These are phyloP conservation scores for Hyaena hyaena DNA, from an alignment of 2,113 vertebrate species.

Conservation along the genomic window DNA sequence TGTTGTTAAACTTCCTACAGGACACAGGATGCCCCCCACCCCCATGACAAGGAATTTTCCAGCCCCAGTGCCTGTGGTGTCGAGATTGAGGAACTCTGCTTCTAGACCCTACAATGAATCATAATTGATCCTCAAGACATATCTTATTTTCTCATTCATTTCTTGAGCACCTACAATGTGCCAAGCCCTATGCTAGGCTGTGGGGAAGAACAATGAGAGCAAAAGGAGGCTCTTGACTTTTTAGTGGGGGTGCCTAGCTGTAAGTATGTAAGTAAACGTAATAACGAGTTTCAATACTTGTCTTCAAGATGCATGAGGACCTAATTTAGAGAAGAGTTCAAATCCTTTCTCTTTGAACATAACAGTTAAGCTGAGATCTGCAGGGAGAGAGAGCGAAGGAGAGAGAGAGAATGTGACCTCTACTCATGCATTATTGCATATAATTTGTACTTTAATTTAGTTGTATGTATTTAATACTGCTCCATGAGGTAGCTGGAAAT, in stretches of 20 bases:
- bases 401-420: neutral
- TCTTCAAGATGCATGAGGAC: neutral
- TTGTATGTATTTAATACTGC: constrained; percentile 26
- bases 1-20: neutral
- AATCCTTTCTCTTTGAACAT: neutral
- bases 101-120: neutral
- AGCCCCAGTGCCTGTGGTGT: accelerated
- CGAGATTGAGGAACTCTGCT: neutral
- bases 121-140: neutral
- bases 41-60: neutral
- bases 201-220: accelerated
- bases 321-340: neutral
- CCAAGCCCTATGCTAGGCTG: neutral
- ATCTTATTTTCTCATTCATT: neutral
- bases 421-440: neutral
- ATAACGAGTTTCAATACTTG: neutral
- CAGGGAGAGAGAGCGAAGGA: too few species aligned
- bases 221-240: neutral
- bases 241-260: neutral
- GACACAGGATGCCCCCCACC: neutral
- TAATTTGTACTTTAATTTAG: constrained; percentile 52
- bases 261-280: neutral
- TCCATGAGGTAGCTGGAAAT: constrained; percentile 46
- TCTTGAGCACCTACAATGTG: neutral
- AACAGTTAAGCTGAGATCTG: neutral